Evolutionary conservation across 2,113 vertebrate genomes (phyloP).

Genomic region (Fukomys damarensis): DNA sequence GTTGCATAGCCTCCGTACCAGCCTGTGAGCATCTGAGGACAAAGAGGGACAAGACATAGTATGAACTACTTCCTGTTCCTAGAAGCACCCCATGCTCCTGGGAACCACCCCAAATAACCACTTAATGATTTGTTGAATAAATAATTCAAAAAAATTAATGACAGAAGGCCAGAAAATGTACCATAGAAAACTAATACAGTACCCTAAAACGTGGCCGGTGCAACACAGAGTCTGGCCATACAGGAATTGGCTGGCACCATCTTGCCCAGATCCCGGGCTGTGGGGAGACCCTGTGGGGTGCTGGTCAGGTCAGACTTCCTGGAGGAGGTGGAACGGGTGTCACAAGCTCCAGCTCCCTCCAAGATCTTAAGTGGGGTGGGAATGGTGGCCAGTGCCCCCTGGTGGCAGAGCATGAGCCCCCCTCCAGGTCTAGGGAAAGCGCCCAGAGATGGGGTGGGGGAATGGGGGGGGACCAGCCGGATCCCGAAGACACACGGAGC

Average conservation of each 20-base stretch:
- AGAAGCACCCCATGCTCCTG: accelerated
- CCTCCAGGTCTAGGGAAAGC: not conserved
- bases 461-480: not conserved
- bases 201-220: not conserved
- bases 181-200: not conserved
- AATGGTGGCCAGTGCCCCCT: not conserved
- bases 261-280: not conserved
- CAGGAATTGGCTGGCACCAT: no score
- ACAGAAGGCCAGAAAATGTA: not conserved
- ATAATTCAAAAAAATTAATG: not conserved
- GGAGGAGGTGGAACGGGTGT: not conserved
- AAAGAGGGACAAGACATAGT: not conserved
- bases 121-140: not conserved
- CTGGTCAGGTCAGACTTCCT: conserved; percentile 37
- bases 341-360: not conserved
- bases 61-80: not conserved
- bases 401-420: not conserved
- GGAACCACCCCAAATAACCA: not conserved
- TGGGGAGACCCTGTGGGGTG: not conserved
- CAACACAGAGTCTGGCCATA: not conserved
- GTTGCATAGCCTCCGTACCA: not conserved
- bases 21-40: no score
- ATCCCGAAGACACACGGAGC: conserved; percentile 14
- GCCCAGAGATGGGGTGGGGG: not conserved
- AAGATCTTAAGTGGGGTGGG: not conserved